Evolutionary conservation across 2,797 vertebrate species (phyloP).

Genomic region (Novumbra hubbsi): DNA sequence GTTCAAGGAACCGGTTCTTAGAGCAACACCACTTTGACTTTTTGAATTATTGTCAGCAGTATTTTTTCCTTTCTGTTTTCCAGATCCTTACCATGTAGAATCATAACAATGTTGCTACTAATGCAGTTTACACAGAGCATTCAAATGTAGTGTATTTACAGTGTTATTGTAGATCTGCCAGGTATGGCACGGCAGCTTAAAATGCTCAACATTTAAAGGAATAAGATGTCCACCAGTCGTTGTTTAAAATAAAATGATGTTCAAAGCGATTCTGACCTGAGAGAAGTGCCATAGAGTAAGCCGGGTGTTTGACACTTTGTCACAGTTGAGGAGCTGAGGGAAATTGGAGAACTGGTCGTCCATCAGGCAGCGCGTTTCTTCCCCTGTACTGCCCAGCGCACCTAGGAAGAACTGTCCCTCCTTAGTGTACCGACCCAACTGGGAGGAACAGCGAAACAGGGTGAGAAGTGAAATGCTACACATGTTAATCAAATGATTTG

Average conservation of each 20-base stretch:
- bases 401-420: constrained; percentile 91
- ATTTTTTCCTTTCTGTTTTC: not conserved
- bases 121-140: not conserved
- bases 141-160: not conserved
- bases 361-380: constrained; percentile 90
- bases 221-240: not conserved
- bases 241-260: not conserved
- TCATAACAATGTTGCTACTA: not conserved
- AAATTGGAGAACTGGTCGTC: constrained; percentile 82
- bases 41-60: not conserved
- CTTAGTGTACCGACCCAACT: constrained; percentile 91
- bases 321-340: constrained; percentile 91
- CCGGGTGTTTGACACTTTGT: constrained; percentile 84
- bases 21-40: not conserved
- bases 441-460: constrained; percentile 4
- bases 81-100: not conserved
- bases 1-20: not conserved
- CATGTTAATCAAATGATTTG: not conserved
- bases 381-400: constrained; percentile 87
- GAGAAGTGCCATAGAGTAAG: constrained; percentile 92
- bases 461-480: not conserved
- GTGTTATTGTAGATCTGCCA: not conserved
- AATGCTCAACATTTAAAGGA: not conserved
- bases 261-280: constrained; percentile 75
- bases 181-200: not conserved